phyloP scores from a whole-genome alignment of 2,797 vertebrate species.

The Varecia variegata region DNA sequence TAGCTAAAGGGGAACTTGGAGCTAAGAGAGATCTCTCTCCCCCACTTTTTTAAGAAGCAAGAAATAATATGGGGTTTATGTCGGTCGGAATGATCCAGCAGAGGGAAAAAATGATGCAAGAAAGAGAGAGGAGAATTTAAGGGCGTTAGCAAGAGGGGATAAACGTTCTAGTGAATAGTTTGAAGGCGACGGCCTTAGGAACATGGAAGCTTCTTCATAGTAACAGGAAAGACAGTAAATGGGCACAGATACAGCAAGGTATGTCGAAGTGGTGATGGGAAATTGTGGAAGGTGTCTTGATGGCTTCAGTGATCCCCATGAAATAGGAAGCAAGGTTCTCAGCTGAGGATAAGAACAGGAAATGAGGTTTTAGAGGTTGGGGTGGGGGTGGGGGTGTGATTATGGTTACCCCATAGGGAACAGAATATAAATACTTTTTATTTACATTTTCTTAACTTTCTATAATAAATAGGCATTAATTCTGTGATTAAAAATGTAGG shows the following conservation, averaged over 20 bases:
- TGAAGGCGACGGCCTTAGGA: neutral
- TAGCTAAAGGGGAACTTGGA: neutral
- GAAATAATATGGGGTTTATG: neutral
- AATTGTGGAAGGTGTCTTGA: neutral
- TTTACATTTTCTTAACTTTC: neutral
- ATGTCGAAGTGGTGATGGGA: neutral
- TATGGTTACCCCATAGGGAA: neutral
- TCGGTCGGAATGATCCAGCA: neutral
- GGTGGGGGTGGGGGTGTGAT: neutral
- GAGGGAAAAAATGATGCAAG: neutral
- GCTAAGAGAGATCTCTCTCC: neutral
- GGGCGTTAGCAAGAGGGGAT: neutral
- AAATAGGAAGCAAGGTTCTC: neutral
- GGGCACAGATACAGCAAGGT: neutral
- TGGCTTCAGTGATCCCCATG: neutral
- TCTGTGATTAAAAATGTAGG: conserved; percentile 3
- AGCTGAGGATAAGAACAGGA: neutral
- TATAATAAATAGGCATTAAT: neutral
- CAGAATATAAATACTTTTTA: neutral
- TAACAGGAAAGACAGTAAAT: neutral
- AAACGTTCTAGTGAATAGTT: neutral
- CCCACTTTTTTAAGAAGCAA: neutral
- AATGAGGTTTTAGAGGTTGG: neutral
- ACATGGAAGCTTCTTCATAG: neutral
- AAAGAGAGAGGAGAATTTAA: neutral